phyloP scores from a whole-genome alignment of 2,113 vertebrate genomes.

The Siniperca knerii region DNA sequence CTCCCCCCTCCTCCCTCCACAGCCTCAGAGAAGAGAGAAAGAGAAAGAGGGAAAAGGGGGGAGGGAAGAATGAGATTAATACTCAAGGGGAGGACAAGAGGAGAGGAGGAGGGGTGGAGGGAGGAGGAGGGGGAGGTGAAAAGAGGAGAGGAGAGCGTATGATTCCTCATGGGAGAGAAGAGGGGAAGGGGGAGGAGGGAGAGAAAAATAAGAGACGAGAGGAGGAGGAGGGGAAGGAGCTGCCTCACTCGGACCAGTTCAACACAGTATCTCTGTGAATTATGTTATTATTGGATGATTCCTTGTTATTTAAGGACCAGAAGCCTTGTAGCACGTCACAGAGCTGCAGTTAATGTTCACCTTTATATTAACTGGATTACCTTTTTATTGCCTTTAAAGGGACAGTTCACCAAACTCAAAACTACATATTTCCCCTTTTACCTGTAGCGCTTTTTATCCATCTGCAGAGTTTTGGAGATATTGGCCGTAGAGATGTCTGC shows the following conservation, averaged over 20 bases:
- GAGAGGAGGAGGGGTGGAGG: constrained; percentile 27
- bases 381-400: no score
- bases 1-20: background rate
- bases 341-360: no score
- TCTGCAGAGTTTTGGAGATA: no score
- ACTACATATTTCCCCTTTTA: no score
- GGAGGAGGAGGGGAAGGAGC: background rate
- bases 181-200: constrained; percentile 17
- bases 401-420: no score
- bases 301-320: background rate
- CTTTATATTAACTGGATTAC: no score
- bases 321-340: no score
- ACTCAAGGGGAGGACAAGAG: constrained; percentile 41
- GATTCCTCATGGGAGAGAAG: constrained; percentile 68
- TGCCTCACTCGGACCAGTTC: background rate
- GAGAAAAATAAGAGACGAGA: background rate
- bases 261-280: background rate
- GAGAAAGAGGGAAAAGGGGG: background rate
- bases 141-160: constrained; percentile 49
- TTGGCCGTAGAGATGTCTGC: no score
- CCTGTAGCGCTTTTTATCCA: no score
- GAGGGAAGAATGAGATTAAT: constrained; percentile 50
- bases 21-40: background rate
- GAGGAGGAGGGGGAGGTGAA: constrained; percentile 54
- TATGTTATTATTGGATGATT: background rate